Conservation (phyloP, 2,113 vertebrate genomes). For the Bungarus multicinctus region DNA sequence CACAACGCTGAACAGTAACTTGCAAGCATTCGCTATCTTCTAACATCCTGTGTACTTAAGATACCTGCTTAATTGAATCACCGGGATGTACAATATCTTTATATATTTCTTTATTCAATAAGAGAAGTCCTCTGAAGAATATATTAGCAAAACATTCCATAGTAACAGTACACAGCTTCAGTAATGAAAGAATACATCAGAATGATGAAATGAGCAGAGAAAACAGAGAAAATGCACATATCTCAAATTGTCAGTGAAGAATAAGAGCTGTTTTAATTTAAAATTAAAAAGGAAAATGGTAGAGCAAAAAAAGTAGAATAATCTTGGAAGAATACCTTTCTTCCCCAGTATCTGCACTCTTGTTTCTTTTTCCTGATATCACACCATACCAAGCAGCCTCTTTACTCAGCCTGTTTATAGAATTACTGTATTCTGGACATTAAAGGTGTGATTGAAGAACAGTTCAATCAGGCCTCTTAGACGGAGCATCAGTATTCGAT, state of each 20-base stretch:
- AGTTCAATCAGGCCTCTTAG: background rate
- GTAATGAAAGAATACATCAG: slow-evolving; percentile 22
- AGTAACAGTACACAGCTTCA: background rate
- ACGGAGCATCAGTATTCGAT: background rate
- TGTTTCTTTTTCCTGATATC: background rate
- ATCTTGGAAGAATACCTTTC: background rate
- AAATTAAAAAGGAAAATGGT: slow-evolving; percentile 3
- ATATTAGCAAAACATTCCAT: slow-evolving; percentile 22
- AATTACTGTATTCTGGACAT: background rate
- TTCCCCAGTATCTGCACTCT: background rate
- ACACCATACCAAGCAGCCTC: background rate
- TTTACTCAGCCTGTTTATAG: background rate
- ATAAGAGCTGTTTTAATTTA: slow-evolving; percentile 14
- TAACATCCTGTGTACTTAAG: slow-evolving; percentile 23
- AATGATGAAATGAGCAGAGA: slow-evolving; percentile 25
- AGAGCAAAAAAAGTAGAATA: background rate
- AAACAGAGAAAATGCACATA: slow-evolving; percentile 14
- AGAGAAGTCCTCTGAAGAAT: slow-evolving; percentile 9
- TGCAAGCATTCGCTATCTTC: slow-evolving; percentile 32
- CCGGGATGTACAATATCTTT: slow-evolving; percentile 27
- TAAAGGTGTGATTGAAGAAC: background rate
- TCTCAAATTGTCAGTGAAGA: slow-evolving; percentile 16
- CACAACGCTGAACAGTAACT: background rate
- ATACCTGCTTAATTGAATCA: slow-evolving; percentile 18
- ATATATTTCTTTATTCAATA: slow-evolving; percentile 20